Percentiles rank a stretch among this genome's conserved stretches.
Conservation (phyloP, 2,888 invertebrate genomes). For the Parnassius orleans region DNA sequence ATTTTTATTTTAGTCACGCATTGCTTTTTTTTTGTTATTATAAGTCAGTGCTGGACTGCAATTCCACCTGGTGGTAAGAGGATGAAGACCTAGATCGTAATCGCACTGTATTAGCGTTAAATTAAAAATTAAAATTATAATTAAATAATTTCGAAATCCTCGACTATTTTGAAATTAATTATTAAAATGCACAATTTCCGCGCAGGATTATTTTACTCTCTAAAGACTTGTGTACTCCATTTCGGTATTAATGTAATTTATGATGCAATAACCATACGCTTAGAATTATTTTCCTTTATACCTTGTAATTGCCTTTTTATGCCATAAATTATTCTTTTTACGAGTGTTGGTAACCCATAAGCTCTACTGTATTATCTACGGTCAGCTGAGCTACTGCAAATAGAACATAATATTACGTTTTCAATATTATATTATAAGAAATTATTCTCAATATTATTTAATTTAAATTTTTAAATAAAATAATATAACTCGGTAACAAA, state of each 20-base stretch:
- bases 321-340: conserved; percentile 19
- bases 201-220: not conserved
- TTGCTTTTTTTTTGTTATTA: too few relatives aligned
- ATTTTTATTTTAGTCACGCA: too few relatives aligned
- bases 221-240: not conserved
- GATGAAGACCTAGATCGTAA: too few relatives aligned
- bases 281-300: conserved; percentile 8
- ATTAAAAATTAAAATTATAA: too few relatives aligned
- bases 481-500: too few relatives aligned
- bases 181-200: not conserved
- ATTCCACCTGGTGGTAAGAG: too few relatives aligned
- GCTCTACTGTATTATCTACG: conserved; percentile 12
- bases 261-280: conserved; percentile 6
- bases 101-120: too few relatives aligned
- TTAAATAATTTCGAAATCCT: too few relatives aligned
- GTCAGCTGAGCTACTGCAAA: conserved; percentile 7
- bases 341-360: conserved; percentile 10
- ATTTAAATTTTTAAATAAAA: too few relatives aligned
- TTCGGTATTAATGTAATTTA: conserved; percentile 1
- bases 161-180: too few relatives aligned
- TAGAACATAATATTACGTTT: conserved; percentile 10
- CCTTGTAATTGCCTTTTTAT: conserved; percentile 12
- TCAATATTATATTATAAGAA: not conserved
- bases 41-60: too few relatives aligned
- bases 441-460: too few relatives aligned